phyloP scores from a whole-genome alignment of 2,797 vertebrate species.

The Pteropus rufus region DNA sequence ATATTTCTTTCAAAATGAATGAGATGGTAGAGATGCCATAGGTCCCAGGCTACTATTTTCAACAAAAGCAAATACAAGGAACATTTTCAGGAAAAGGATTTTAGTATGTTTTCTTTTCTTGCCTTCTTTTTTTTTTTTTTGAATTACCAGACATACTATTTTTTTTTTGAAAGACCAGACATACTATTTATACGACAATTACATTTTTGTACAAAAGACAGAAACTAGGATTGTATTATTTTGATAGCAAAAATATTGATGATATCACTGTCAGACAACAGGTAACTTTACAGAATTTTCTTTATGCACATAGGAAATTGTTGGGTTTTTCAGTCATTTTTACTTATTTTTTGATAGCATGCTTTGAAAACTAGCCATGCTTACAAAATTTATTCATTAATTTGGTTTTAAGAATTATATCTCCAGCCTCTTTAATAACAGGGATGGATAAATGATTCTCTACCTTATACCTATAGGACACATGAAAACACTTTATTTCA shows the following conservation, averaged over 20 bases:
- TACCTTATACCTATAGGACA: constrained; percentile 75
- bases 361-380: constrained; percentile 79
- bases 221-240: constrained; percentile 67
- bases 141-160: not conserved
- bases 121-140: not conserved
- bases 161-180: too few species aligned
- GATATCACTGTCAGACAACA: constrained; percentile 57
- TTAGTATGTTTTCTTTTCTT: not conserved
- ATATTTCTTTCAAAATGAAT: constrained; percentile 68
- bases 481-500: constrained; percentile 80
- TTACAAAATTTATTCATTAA: constrained; percentile 78
- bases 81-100: constrained; percentile 57
- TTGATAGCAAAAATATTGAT: constrained; percentile 63
- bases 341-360: constrained; percentile 72
- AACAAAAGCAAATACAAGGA: constrained; percentile 56
- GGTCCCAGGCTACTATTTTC: constrained; percentile 44
- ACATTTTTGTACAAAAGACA: constrained; percentile 79
- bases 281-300: constrained; percentile 55
- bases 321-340: constrained; percentile 59
- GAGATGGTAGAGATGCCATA: constrained; percentile 49
- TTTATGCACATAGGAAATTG: constrained; percentile 27
- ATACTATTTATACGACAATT: constrained; percentile 22
- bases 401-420: constrained; percentile 72
- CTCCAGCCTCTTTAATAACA: constrained; percentile 65
- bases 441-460: constrained; percentile 66